A percentile compares a stretch with the other conserved stretches of the same genome.
Evolutionary conservation across 2,888 invertebrate species (phyloP).

Genomic region (Lagria hirta): DNA sequence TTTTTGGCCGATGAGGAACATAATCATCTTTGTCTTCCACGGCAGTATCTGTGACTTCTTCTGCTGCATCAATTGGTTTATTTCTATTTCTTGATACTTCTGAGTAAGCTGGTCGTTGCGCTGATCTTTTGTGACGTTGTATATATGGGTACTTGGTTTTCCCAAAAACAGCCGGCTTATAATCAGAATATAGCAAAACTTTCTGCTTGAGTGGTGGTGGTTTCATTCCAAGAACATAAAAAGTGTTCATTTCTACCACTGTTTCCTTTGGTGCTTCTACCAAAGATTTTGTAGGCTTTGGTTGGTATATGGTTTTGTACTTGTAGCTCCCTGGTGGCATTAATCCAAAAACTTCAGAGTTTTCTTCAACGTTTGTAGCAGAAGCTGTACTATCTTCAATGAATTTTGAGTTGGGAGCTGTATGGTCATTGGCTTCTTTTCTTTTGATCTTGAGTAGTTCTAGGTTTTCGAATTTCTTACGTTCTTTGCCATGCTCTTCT

Average conservation of each 20-base stretch:
- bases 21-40: conserved; percentile 48
- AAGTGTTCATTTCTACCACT: conserved; percentile 39
- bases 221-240: conserved; percentile 48
- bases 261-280: conserved; percentile 3
- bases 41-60: conserved; percentile 31
- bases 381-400: conserved; percentile 5
- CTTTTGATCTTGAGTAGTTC: conserved; percentile 22
- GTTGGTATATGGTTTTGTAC: conserved; percentile 40
- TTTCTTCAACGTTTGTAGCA: conserved; percentile 2
- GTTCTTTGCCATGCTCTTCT: conserved; percentile 8
- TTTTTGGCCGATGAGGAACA: conserved; percentile 48
- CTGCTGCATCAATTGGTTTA: conserved; percentile 30
- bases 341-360: conserved; percentile 36
- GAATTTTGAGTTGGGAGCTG: conserved; percentile 5
- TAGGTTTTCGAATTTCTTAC: conserved; percentile 18
- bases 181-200: conserved; percentile 42
- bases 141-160: conserved; percentile 20
- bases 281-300: conserved; percentile 25
- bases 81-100: conserved; percentile 41
- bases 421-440: conserved; percentile 4
- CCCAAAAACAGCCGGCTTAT: conserved; percentile 17
- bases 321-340: conserved; percentile 39
- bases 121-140: conserved; percentile 36
- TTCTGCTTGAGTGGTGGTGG: conserved; percentile 45
- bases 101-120: conserved; percentile 40